Base-by-base conservation (phyloP, 2,888 invertebrate species). In the Torymus texanus region DNA sequence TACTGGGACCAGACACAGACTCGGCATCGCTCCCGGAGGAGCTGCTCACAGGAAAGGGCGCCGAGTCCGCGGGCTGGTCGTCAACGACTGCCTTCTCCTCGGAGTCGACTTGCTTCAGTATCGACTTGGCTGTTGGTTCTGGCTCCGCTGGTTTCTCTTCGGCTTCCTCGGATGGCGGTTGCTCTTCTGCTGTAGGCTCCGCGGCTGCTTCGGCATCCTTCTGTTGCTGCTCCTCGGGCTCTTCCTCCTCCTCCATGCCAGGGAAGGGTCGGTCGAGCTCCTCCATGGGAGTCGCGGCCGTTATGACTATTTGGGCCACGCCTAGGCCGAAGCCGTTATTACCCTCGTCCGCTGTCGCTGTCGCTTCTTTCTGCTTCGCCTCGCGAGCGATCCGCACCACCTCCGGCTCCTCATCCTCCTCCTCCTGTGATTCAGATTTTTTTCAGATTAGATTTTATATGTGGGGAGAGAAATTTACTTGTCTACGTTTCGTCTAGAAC, bases 281-380 rank as follows among this genome's bases (percentile, higher is more conserved):
- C 91, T 97, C 97, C 95, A 96, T 96, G 63, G 97, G 97, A 62
- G 97, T 97, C 83, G 97, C 97, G 75, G 97, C 97, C 66, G 97
- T 97, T 90, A 97, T 97, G 79, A 97, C 96, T 85, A 97, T 97
- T 90, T 96, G 95, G 73, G 96, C 96, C 85, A 96, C 96, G 82
- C 95, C 96, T 82, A 97, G 92, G 85, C 95, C 95, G 85, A 93
- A 92, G 84, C 94, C 93, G 84, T 93, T 92, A 80, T 87, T 86
- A 41, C 1, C 41, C 1, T 82, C 75, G 11, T 61, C 61, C 2
- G 67, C 56, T 10, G 81, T 75, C 63, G 82, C 82, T n/a, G 84
- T 81, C 41, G 68, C 82, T 59, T 80, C 14, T 16, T 72, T 72
- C 13, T 73, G 56, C 18, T 79, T 81, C 0, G 66, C 67, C 51